A percentile compares a stretch with the other conserved stretches of the same genome.
phyloP scores from a whole-genome alignment of 2,888 invertebrate species.

The Volucella zonaria region DNA sequence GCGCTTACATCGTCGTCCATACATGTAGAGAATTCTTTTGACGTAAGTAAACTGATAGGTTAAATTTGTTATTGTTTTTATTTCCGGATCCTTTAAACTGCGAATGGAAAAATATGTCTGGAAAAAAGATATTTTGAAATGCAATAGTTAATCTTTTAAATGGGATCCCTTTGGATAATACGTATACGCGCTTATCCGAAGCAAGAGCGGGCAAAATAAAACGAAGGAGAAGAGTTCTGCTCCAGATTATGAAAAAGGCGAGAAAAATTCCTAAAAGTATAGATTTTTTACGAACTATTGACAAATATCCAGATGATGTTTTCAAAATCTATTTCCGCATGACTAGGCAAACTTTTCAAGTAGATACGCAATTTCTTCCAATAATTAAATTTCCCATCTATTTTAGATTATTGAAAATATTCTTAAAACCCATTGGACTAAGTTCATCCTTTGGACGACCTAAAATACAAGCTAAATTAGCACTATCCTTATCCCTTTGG shows the following conservation, averaged over 20 bases:
- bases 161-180: not conserved
- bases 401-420: conserved; percentile 8
- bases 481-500: conserved; percentile 11
- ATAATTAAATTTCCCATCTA: conserved; percentile 6
- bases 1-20: not conserved
- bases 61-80: not conserved
- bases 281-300: too few species aligned
- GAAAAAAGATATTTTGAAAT: too few species aligned
- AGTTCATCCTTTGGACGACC: conserved; percentile 7
- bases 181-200: not conserved
- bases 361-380: not conserved
- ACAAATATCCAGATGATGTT: conserved; percentile 4
- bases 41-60: not conserved
- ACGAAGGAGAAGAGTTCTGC: conserved; percentile 11
- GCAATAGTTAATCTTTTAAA: not conserved
- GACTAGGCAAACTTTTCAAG: not conserved
- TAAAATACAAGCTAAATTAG: not conserved
- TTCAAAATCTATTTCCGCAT: not conserved
- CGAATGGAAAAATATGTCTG: too few species aligned
- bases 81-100: not conserved
- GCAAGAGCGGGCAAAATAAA: too few species aligned
- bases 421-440: not conserved
- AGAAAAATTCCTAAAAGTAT: conserved; percentile 1
- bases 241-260: too few species aligned
- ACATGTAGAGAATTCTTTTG: not conserved